A percentile compares a stretch with the other conserved stretches of the same genome.
Conservation (phyloP, 2,797 vertebrate genomes). For the Periparus ater region DNA sequence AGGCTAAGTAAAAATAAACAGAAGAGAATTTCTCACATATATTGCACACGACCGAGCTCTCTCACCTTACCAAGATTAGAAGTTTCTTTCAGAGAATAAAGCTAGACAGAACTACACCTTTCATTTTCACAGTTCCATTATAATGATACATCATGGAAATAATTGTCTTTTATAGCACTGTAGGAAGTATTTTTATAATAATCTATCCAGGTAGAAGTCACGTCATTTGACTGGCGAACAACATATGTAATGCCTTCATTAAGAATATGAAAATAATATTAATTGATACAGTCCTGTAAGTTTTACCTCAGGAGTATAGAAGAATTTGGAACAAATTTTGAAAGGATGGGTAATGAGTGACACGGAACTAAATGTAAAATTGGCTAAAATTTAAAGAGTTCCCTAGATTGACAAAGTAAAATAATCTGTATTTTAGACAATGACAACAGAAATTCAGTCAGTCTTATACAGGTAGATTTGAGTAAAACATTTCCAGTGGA, state of each 20-base stretch:
- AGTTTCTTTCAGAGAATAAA: neutral
- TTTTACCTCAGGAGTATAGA: neutral
- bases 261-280: neutral
- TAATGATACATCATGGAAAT: neutral
- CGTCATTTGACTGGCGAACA: constrained; percentile 43
- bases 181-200: neutral
- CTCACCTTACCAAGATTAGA: neutral
- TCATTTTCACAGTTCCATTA: constrained; percentile 24
- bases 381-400: neutral
- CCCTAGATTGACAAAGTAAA: neutral
- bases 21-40: neutral
- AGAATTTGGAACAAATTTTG: neutral
- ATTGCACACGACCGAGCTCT: neutral
- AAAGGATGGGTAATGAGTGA: neutral
- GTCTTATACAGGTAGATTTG: neutral
- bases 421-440: neutral
- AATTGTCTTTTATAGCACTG: neutral
- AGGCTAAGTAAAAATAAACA: neutral
- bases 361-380: neutral
- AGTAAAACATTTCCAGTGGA: neutral
- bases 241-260: neutral
- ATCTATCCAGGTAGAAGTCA: neutral
- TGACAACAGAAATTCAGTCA: neutral
- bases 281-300: neutral
- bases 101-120: neutral